phyloP scores from a whole-genome alignment of 2,113 vertebrate genomes.

The Podarcis raffonei region DNA sequence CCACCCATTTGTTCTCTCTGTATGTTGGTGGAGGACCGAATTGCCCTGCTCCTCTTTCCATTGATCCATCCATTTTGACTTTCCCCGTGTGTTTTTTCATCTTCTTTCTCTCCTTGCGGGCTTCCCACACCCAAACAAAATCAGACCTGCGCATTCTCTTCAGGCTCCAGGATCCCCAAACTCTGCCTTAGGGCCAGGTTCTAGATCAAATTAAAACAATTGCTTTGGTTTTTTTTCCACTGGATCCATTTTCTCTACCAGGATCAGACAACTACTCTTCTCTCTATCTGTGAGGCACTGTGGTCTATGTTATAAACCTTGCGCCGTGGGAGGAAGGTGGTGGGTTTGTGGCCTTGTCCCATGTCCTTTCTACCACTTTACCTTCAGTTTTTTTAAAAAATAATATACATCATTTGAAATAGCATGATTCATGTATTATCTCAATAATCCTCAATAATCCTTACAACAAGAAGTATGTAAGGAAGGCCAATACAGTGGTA shows the following conservation, averaged over 20 bases:
- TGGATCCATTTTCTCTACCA: neutral
- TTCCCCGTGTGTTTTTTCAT: no score
- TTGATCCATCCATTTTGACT: no score
- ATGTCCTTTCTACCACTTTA: neutral
- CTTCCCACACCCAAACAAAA: no score
- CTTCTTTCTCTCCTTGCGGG: no score
- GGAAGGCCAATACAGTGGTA: neutral
- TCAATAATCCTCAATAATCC: neutral
- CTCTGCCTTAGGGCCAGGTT: neutral
- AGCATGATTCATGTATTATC: neutral
- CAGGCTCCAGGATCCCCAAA: no score
- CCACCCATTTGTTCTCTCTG: no score
- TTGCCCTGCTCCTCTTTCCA: no score
- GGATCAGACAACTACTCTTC: no score
- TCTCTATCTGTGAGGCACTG: no score
- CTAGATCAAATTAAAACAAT: neutral
- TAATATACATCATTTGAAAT: neutral
- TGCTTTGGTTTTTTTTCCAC: neutral
- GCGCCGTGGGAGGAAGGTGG: neutral
- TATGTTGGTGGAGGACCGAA: no score
- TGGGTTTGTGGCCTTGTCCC: neutral
- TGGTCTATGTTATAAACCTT: neutral
- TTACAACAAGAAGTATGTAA: neutral
- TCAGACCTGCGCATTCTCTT: no score
- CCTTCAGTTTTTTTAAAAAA: neutral